A percentile compares a stretch with the other conserved stretches of the same genome.
Conservation (phyloP, 2,797 vertebrate species). For the Melopsittacus undulatus region DNA sequence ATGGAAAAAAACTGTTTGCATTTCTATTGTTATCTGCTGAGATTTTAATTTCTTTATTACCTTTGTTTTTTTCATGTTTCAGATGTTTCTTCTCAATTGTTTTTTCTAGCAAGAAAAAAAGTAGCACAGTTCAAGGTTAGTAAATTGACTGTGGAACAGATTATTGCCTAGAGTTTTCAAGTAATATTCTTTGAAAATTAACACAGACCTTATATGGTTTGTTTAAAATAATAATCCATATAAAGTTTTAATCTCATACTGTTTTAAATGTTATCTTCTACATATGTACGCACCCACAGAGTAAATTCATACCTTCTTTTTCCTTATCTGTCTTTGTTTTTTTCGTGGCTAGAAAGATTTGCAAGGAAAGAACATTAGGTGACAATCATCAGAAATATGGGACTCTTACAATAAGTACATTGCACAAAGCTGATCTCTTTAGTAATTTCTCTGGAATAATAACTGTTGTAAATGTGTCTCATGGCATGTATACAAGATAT, state of each 20-base stretch:
- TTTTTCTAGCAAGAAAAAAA: slow-evolving; percentile 57
- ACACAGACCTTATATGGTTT: neutral
- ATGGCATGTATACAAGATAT: neutral
- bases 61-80: slow-evolving; percentile 63
- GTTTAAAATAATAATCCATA: neutral
- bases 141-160: neutral
- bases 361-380: neutral
- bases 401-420: neutral
- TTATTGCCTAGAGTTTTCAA: neutral
- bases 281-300: neutral
- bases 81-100: slow-evolving; percentile 14
- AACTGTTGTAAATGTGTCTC: neutral
- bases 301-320: slow-evolving; percentile 69
- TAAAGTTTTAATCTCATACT: neutral
- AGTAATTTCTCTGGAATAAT: neutral
- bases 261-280: neutral
- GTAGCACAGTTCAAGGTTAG: neutral
- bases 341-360: slow-evolving; percentile 55
- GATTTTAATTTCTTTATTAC: slow-evolving; percentile 27
- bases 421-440: neutral
- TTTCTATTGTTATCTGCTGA: neutral
- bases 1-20: neutral
- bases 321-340: slow-evolving; percentile 64
- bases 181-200: neutral
- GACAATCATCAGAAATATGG: neutral